Evolutionary conservation across 2,113 vertebrate species (phyloP), one percentile per base, ranked within the genome.

Genomic region (Dipodomys stephensi): DNA sequence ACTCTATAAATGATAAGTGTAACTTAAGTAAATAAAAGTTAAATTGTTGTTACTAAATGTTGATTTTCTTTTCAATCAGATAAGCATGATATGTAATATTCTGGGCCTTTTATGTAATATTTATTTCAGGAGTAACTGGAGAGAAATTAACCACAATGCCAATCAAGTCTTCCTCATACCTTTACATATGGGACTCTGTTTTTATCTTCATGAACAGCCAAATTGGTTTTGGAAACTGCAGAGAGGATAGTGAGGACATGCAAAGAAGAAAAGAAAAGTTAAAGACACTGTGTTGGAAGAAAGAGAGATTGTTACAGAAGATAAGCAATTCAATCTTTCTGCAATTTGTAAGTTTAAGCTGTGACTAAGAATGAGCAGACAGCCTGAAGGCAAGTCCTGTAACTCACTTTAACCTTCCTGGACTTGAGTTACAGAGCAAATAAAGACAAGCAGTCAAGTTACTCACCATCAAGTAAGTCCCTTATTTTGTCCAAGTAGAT

Each of bases 401-500:
- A n/a, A 44, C 79, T 44, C 82, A 62, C 77, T 86, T 64, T 35
- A 46, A 78, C 28, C 35, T 84, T 23, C 82, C 35, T 28, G 60
- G 2, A 30, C 9, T 49, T 72, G 10, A 74, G 20, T 5, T 92
- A 71, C 9, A 8, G 0, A 35, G 74, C 65, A 77, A 62, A 86
- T 60, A 53, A 69, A 88, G 32, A 94, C 87, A 95, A 15, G 25
- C 77, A 90, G 27, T 83, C 64, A 44, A 28, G 72, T 95, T 92
- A 97, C 98, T 99, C 83, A 99, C 99, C 99, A 93, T 99, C 99
- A 1, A 99, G 97, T 0, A 99, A 98, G 97, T 99, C 99, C 98
- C 99, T 97, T 96, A 99, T 99, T 98, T 99, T 99, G 97, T 99
- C 99, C 98, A 99, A 96, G 97, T 99, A 99, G 93, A 99, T 99